Evolutionary conservation across 2,888 invertebrate species (phyloP).

Genomic region (Thelaira solivaga): DNA sequence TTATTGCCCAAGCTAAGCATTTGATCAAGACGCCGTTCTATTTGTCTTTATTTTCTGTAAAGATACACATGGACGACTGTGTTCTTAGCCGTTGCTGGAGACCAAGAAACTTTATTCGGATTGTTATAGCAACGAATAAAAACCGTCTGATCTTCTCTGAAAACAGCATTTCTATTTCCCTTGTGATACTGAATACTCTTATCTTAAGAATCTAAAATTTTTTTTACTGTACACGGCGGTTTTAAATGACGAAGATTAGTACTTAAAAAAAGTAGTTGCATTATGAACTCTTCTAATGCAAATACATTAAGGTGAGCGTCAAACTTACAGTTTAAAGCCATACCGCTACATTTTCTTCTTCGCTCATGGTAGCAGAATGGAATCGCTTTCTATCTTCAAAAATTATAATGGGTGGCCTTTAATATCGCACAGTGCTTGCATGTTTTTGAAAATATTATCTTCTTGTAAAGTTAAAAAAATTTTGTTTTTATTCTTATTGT

Average conservation of each 20-base stretch:
- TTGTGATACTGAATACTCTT: neutral
- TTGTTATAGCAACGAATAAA: slow-evolving; percentile 11
- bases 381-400: too few species aligned
- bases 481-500: too few species aligned
- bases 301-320: too few species aligned
- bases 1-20: neutral
- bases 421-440: too few species aligned
- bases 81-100: neutral
- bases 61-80: neutral
- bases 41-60: neutral
- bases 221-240: neutral
- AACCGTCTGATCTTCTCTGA: neutral
- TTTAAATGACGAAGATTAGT: slow-evolving; percentile 5
- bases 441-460: too few species aligned
- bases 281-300: too few species aligned
- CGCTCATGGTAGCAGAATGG: too few species aligned
- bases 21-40: neutral
- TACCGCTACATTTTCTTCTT: too few species aligned
- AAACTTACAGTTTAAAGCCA: too few species aligned
- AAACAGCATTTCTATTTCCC: neutral
- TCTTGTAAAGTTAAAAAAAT: too few species aligned
- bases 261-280: too few species aligned
- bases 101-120: neutral
- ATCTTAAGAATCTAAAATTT: neutral
- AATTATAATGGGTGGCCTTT: too few species aligned